phyloP scores from a whole-genome alignment of 2,888 invertebrate species.

The Mactromeris polynyma region DNA sequence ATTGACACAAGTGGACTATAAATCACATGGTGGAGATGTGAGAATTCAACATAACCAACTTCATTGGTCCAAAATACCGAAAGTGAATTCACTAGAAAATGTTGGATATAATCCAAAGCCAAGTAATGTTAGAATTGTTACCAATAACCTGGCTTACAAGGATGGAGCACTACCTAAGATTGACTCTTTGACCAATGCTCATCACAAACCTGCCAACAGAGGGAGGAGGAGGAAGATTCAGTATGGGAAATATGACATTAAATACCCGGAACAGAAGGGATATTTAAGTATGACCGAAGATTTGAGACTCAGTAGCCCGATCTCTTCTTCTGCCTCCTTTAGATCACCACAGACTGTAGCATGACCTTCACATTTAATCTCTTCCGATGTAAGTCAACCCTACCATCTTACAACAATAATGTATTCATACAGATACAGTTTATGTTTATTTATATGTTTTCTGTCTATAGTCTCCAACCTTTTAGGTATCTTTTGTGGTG shows the following conservation, averaged over 20 bases:
- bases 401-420: not conserved
- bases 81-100: conserved; percentile 88
- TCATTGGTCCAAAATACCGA: conserved; percentile 66
- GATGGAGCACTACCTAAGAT: conserved; percentile 70
- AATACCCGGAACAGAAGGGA: conserved; percentile 65
- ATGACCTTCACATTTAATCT: conserved; percentile 19
- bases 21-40: conserved; percentile 64
- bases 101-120: conserved; percentile 91
- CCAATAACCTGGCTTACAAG: conserved; percentile 57
- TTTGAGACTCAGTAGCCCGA: conserved; percentile 41
- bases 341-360: conserved; percentile 63
- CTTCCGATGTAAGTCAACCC: conserved; percentile 59
- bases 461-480: too few species aligned
- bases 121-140: conserved; percentile 55
- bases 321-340: conserved; percentile 48
- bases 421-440: too few species aligned
- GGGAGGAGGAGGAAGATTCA: conserved; percentile 58
- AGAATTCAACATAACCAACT: conserved; percentile 55
- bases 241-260: conserved; percentile 57
- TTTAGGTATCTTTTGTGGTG: too few species aligned
- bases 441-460: too few species aligned
- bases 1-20: conserved; percentile 76
- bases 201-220: conserved; percentile 70
- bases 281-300: conserved; percentile 67
- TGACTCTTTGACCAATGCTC: conserved; percentile 75